Evolutionary conservation across 2,888 invertebrate genomes (phyloP).

Genomic region (Orgyia antiqua): DNA sequence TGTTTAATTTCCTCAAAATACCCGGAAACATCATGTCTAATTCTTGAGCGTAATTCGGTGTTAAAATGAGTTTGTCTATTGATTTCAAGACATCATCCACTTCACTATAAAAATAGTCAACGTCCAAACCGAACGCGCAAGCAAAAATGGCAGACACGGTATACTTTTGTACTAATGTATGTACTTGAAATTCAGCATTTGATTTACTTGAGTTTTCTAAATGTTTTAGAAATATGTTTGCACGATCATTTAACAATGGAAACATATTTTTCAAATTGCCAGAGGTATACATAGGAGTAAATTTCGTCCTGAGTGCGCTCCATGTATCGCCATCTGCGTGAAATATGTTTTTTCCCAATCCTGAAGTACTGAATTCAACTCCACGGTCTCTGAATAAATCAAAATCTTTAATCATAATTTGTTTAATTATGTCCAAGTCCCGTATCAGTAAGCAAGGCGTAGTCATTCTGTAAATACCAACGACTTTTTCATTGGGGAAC

Average conservation of each 20-base stretch:
- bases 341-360: constrained; percentile 43
- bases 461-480: constrained; percentile 34
- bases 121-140: constrained; percentile 1
- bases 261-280: constrained; percentile 54
- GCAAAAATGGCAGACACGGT: constrained; percentile 1
- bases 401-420: constrained; percentile 49
- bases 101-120: neutral
- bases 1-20: constrained; percentile 32
- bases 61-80: constrained; percentile 20
- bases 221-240: constrained; percentile 32
- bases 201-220: constrained; percentile 13
- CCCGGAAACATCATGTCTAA: constrained; percentile 43
- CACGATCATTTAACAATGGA: constrained; percentile 34
- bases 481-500: constrained; percentile 27
- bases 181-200: neutral
- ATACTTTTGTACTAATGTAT: constrained; percentile 1
- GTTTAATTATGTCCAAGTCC: constrained; percentile 46
- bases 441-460: constrained; percentile 38
- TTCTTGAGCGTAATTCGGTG: constrained; percentile 19
- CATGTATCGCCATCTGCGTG: constrained; percentile 43
- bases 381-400: constrained; percentile 43
- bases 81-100: constrained; percentile 3
- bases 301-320: constrained; percentile 35
- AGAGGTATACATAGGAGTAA: constrained; percentile 49
- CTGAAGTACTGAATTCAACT: constrained; percentile 36